Percentiles rank a stretch among this genome's conserved stretches.
phyloP scores from a whole-genome alignment of 1,140 invertebrate genomes.

The Drosophila tristis region DNA sequence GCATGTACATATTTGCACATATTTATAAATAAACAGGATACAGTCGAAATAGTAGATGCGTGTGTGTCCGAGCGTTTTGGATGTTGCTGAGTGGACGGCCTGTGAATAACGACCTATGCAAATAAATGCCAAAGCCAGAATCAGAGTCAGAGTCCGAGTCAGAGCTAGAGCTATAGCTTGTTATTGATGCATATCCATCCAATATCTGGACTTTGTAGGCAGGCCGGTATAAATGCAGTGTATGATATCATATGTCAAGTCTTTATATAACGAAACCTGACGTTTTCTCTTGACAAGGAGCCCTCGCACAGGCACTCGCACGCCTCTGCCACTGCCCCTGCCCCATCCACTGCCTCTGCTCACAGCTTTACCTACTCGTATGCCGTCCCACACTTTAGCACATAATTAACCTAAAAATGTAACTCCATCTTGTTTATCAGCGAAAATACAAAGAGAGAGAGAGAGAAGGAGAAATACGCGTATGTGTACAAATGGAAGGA shows the following conservation, averaged over 20 bases:
- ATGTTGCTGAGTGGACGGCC: slow-evolving; percentile 44
- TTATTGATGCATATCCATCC: slow-evolving; percentile 35
- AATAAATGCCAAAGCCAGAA: slow-evolving; percentile 21
- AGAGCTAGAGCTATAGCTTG: background rate
- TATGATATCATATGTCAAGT: slow-evolving; percentile 44
- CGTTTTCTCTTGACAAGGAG: slow-evolving; percentile 36
- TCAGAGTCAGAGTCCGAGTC: background rate
- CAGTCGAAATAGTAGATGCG: slow-evolving; percentile 19
- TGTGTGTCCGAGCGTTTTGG: slow-evolving; percentile 15
- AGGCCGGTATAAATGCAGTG: slow-evolving; percentile 5
- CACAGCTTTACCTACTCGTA: slow-evolving; percentile 1
- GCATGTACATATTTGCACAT: slow-evolving; percentile 16
- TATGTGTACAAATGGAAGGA: background rate
- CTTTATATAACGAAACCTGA: slow-evolving; percentile 43
- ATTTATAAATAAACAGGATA: slow-evolving; percentile 43
- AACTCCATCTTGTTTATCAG: slow-evolving; percentile 83
- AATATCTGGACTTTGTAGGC: background rate
- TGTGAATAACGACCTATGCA: slow-evolving; percentile 25
- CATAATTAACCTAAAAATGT: slow-evolving; percentile 84
- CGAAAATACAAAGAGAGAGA: slow-evolving; percentile 60
- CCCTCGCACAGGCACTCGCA: background rate
- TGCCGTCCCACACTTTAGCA: slow-evolving; percentile 74
- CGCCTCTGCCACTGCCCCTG: background rate
- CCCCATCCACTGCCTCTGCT: background rate
- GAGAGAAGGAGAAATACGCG: slow-evolving; percentile 7